phyloP scores from a whole-genome alignment of 2,113 vertebrate genomes.

The Odobenus rosmarus region DNA sequence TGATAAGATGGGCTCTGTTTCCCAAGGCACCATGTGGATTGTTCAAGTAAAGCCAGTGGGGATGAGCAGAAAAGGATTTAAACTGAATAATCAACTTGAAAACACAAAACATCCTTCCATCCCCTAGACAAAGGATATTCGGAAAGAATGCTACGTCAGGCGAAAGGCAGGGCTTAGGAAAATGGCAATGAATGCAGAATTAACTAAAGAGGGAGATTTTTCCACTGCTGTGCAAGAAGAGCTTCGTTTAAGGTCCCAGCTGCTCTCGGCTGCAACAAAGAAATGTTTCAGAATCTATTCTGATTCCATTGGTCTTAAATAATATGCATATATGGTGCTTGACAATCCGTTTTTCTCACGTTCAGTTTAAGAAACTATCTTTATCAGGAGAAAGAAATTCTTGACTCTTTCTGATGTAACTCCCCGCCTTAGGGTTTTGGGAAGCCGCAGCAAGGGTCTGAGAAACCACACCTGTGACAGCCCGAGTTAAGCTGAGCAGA shows the following conservation, averaged over 20 bases:
- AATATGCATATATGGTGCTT: not conserved
- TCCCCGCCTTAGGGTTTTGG: not conserved
- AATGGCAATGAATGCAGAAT: not conserved
- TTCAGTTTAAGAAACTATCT: not conserved
- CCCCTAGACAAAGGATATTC: constrained; percentile 30
- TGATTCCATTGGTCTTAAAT: not conserved
- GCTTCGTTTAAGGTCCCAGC: not conserved
- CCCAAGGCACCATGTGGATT: not conserved
- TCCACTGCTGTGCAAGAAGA: not conserved
- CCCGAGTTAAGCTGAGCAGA: not conserved
- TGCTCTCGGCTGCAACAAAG: not conserved
- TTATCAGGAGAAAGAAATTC: not conserved
- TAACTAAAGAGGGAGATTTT: not conserved
- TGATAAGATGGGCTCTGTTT: not conserved
- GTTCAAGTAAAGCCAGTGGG: not conserved
- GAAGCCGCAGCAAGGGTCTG: not conserved
- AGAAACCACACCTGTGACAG: not conserved
- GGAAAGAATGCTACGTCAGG: constrained; percentile 29
- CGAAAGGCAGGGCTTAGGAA: not conserved
- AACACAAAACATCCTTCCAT: constrained; percentile 52
- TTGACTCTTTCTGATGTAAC: not conserved
- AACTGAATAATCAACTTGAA: constrained; percentile 63
- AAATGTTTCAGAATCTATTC: constrained; percentile 18
- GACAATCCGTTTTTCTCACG: not conserved
- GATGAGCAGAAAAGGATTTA: constrained; percentile 37